phyloP scores from a whole-genome alignment of 2,888 invertebrate species.

The Lordiphosa fenestrarum region DNA sequence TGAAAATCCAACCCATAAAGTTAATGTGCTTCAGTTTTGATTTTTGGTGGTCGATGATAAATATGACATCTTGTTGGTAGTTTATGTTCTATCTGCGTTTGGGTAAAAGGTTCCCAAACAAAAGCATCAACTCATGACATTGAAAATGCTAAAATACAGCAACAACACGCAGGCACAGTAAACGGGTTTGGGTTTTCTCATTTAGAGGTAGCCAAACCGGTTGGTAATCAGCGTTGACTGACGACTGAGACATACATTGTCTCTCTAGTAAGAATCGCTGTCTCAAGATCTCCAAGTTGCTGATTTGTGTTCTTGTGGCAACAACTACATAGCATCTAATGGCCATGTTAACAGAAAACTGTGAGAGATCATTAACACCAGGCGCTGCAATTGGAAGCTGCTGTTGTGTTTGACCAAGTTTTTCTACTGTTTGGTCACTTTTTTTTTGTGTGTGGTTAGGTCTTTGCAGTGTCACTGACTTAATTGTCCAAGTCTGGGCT shows the following conservation, averaged over 20 bases:
- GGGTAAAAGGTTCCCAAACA: constrained; percentile 22
- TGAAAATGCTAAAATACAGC: constrained; percentile 58
- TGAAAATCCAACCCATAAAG: constrained; percentile 22
- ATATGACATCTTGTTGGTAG: constrained; percentile 28
- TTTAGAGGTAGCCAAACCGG: constrained; percentile 50
- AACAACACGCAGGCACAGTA: constrained; percentile 23
- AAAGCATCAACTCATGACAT: constrained; percentile 51
- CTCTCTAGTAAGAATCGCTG: constrained; percentile 35
- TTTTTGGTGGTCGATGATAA: constrained; percentile 8
- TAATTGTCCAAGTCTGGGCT: constrained; percentile 11
- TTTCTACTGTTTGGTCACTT: constrained; percentile 10
- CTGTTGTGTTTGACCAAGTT: constrained; percentile 29
- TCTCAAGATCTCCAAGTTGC: constrained; percentile 10
- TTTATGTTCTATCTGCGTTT: constrained; percentile 34
- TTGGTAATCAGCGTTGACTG: constrained; percentile 49
- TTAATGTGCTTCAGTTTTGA: constrained; percentile 12
- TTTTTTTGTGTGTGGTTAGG: constrained; percentile 6
- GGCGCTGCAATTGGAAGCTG: constrained; percentile 17
- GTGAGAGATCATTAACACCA: constrained; percentile 45
- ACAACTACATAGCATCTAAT: constrained; percentile 47
- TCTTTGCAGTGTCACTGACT: constrained; percentile 43
- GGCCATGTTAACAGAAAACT: constrained; percentile 51
- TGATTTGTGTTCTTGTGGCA: constrained; percentile 17
- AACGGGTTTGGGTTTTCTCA: constrained; percentile 53
- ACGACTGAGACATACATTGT: constrained; percentile 9